Evolutionary conservation across 2,113 vertebrate species (phyloP), one percentile per base, ranked within the genome.

Genomic region (Brachyhypopomus gauderio): DNA sequence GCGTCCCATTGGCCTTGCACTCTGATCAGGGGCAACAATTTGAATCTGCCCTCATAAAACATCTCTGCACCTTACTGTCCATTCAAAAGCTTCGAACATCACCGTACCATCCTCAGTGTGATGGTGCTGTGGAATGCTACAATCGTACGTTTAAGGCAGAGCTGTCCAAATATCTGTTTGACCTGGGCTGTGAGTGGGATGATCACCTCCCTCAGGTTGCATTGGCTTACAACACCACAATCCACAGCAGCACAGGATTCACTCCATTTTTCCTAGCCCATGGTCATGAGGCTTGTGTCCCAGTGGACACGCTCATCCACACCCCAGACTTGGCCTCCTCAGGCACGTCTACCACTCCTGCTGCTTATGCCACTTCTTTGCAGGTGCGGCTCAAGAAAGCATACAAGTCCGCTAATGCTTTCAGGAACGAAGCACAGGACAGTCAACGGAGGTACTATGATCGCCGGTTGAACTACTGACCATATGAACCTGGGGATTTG

Each of bases 261-360:
- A 83, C 76, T 38, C 82, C 70, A 1, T 83, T 83, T 45, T 83
- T 34, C 60, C 17, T 83, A 25, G 82, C 27, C 67, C 74, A 78
- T 78, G 81, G 75, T 2, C 25, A n/a, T 1, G 70, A 83, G n/a
- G 76, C 70, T 0, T 55, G 45, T 25, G 14, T 83, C 12, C 70
- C 60, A 3, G n/a, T 73, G 20, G 34, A 62, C 38, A 34, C 27
- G 34, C 19, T 22, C 0, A 56, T 82, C 38, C 38, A 41, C 30
- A 12, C 66, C n/a, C 1, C 27, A 5, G 3, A 60, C 36, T 20
- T 36, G 17, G 48, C 63, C 17, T 70, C 66, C 19, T 16, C 67
- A 12, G 80, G 75, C 16, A 77, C 64, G 20, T 22, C 55, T 22
- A 66, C 67, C 19, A 64, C 55, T 72, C 22, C 3, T 45, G 38